These are phyloP conservation scores for Hormaphis cornu DNA, from an alignment of 1,140 invertebrate species.

Conservation along the genomic window DNA sequence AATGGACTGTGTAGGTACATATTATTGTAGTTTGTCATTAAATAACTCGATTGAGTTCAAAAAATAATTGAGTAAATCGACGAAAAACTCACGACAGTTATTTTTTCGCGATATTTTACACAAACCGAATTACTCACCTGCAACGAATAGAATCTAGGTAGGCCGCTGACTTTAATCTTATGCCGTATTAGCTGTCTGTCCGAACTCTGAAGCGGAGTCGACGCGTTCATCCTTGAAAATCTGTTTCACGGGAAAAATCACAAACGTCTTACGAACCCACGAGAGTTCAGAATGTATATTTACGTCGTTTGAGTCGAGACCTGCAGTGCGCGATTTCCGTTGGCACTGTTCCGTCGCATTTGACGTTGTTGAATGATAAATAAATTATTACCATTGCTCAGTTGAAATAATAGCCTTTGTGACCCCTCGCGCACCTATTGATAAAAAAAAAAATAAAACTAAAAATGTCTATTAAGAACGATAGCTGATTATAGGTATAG, in stretches of 20 bases:
- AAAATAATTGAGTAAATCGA: no score
- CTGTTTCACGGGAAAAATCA: neutral
- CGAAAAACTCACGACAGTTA: neutral
- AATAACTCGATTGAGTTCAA: no score
- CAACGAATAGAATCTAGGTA: slow-evolving; percentile 38
- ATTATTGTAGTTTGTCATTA: no score
- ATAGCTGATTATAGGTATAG: neutral
- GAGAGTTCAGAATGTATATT: no score
- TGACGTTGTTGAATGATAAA: neutral
- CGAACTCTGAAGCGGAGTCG: neutral
- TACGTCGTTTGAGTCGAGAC: no score
- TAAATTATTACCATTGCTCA: neutral
- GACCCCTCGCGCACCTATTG: neutral
- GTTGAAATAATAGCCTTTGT: slow-evolving; percentile 11
- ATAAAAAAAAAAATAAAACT: slow-evolving; percentile 10
- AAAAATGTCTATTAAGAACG: neutral
- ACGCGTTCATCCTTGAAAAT: slow-evolving; percentile 3
- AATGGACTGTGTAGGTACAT: no score
- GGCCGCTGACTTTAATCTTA: slow-evolving; percentile 39
- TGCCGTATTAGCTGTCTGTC: slow-evolving; percentile 28
- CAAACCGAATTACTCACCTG: slow-evolving; percentile 34
- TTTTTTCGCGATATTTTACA: neutral
- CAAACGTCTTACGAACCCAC: neutral
- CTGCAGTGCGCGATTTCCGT: neutral
- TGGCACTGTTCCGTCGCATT: neutral